Evolutionary conservation across 2,113 vertebrate species (phyloP), one percentile per base, ranked within the genome.

Genomic region (Butastur rufipennis): DNA sequence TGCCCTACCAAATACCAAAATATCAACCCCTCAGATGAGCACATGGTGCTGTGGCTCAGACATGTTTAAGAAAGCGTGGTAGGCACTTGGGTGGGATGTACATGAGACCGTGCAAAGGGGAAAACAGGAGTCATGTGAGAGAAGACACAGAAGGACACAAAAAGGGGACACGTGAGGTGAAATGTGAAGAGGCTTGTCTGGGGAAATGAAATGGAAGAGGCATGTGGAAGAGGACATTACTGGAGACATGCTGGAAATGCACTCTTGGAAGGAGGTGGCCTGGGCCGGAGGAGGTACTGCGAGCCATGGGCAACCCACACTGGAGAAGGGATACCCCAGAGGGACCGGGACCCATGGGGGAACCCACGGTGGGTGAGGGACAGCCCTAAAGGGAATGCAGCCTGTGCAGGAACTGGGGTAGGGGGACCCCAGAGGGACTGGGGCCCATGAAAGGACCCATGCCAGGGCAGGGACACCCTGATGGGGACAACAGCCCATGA

Each of bases 31-130:
- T 23, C 47, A 43, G 55, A 59, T 31, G 13, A 63, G 10, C 8
- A 62, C 26, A 42, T 10, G 7, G 10, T 0, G 0, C 50, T 0
- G 0, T 50, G 45, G 11, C 25, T 66, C 2, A 4, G n/a, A 25
- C 4, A 2, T 16, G 3, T 8, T 7, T 50, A 26, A 43, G 55
- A 34, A 68, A 38, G 25, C 5, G 5, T 40, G 40, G 17, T 13
- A 45, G 52, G 19, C 23, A 16, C 9, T 13, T 27, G 17, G 16
- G 15, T 13, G 52, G 40, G 36, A 11, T 45, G 27, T 32, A 25
- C 27, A 6, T 16, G 45, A 34, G 16, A 19, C 13, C 13, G 43
- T 3, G 4, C 11, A 5, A 32, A 53, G 5, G 10, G 21, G 6
- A 7, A 56, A 75, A 52, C 11, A 55, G 45, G 23, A 70, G 8